These are phyloP conservation scores for Nothoprocta pentlandii DNA, from an alignment of 2,113 vertebrate genomes.

Conservation along the genomic window DNA sequence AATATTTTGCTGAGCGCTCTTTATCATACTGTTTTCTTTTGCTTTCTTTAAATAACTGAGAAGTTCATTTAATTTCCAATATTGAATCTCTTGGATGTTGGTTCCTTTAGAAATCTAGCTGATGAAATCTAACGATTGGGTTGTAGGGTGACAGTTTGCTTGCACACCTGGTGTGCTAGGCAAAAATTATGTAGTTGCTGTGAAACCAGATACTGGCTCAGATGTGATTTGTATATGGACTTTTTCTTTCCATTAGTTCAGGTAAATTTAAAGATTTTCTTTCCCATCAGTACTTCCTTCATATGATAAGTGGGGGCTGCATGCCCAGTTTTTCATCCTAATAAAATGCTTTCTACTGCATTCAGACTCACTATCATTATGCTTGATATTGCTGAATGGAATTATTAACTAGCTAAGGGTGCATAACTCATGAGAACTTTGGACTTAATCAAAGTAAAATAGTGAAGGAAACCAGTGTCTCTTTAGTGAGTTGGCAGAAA, in stretches of 20 bases:
- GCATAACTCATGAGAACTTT: neutral
- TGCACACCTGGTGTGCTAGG: neutral
- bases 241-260: neutral
- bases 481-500: neutral
- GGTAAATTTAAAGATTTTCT: neutral
- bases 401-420: neutral
- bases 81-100: neutral
- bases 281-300: neutral
- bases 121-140: neutral
- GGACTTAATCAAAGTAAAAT: neutral
- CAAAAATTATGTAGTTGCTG: neutral
- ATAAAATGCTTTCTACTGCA: neutral
- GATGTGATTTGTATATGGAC: neutral
- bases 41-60: neutral
- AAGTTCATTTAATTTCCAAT: neutral
- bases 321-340: neutral
- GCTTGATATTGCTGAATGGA: neutral
- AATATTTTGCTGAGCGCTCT: neutral
- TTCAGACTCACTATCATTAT: neutral
- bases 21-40: neutral
- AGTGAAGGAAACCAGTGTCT: neutral
- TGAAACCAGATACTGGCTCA: neutral
- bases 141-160: neutral
- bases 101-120: neutral
- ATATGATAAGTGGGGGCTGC: neutral